Conservation (phyloP, 2,113 vertebrate genomes). For the Gavialis gangeticus region DNA sequence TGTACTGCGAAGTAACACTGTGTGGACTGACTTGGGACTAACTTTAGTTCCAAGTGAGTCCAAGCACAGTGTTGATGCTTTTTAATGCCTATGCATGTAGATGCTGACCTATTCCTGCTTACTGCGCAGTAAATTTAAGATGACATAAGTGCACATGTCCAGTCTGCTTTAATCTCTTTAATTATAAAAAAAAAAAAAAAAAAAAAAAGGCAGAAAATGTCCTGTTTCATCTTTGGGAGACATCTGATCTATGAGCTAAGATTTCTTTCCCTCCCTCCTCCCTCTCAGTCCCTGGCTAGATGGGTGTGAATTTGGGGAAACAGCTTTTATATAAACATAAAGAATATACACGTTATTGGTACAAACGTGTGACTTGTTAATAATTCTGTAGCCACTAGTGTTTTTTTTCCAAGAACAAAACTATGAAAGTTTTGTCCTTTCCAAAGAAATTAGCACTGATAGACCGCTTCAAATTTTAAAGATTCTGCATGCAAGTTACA, state of each 20-base stretch:
- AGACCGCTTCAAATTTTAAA: neutral
- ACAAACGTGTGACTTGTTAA: rapidly evolving
- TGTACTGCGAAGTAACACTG: too few relatives aligned
- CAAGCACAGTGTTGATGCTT: neutral
- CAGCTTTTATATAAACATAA: neutral
- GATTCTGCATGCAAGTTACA: neutral
- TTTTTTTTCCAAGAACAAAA: neutral
- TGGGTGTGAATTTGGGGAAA: neutral
- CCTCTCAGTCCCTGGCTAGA: rapidly evolving
- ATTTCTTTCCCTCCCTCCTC: neutral
- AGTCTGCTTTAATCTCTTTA: neutral
- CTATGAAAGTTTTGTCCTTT: neutral
- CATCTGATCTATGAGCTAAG: neutral
- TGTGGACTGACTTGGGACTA: too few relatives aligned
- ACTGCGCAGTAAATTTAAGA: too few relatives aligned
- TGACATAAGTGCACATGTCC: too few relatives aligned
- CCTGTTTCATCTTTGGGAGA: neutral
- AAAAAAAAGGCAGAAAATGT: neutral
- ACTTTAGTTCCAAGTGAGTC: neutral
- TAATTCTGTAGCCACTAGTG: neutral
- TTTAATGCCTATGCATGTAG: neutral
- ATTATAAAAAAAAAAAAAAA: neutral
- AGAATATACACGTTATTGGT: neutral
- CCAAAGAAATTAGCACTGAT: neutral
- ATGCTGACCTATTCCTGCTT: too few relatives aligned